These are phyloP conservation scores for Stegastes partitus DNA, from an alignment of 2,113 vertebrate genomes.

Conservation along the genomic window DNA sequence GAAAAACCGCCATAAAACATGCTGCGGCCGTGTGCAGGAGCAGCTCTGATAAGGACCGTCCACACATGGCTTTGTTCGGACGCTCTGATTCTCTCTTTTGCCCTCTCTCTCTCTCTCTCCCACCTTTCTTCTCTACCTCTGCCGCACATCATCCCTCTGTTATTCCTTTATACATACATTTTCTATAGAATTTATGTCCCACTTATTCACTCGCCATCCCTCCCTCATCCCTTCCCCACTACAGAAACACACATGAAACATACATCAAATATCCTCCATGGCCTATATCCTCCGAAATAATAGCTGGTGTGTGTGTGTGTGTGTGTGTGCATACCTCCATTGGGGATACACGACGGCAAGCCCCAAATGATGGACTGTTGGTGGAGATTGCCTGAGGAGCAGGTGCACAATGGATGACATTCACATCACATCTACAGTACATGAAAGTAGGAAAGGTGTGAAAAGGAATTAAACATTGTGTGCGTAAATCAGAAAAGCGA, in stretches of 20 bases:
- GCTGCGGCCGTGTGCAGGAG: constrained; percentile 21
- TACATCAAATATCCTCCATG: constrained; percentile 37
- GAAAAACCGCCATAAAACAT: constrained; percentile 46
- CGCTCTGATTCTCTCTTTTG: not conserved
- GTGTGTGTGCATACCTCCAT: constrained; percentile 13
- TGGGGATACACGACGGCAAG: constrained; percentile 24
- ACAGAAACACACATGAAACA: constrained; percentile 18
- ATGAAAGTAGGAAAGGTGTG: constrained; percentile 2
- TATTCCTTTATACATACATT: not conserved
- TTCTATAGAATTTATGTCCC: constrained; percentile 18
- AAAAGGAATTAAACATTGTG: not conserved
- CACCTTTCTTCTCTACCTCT: not conserved
- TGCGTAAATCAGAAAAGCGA: not conserved
- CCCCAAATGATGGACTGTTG: constrained; percentile 46
- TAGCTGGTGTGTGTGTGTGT: constrained; percentile 3
- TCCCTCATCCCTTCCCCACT: not conserved
- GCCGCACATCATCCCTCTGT: not conserved
- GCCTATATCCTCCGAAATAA: constrained; percentile 42
- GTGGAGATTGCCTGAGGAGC: constrained; percentile 47
- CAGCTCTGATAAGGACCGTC: constrained; percentile 31
- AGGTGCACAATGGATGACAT: constrained; percentile 54
- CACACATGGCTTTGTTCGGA: constrained; percentile 33
- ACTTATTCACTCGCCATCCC: constrained; percentile 16
- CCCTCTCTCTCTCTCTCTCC: not conserved
- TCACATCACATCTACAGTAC: constrained; percentile 27